Percentiles rank a stretch among this genome's conserved stretches.
phyloP scores from a whole-genome alignment of 2,113 vertebrate genomes.

The Microtus pennsylvanicus region DNA sequence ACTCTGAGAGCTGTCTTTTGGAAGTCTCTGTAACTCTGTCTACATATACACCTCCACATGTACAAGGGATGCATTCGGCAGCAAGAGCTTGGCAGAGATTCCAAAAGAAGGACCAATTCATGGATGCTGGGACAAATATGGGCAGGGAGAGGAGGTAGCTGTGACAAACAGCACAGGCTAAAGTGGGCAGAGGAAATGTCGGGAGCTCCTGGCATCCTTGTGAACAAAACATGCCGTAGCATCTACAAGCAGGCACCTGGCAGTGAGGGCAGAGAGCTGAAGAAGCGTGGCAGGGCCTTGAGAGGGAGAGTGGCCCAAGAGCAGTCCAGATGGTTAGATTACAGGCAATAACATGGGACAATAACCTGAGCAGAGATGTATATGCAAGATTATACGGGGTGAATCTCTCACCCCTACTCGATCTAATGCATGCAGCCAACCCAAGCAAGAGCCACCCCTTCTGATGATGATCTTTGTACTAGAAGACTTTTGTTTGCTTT shows the following conservation, averaged over 20 bases:
- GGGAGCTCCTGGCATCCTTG: not conserved
- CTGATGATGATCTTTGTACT: not conserved
- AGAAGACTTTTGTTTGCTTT: not conserved
- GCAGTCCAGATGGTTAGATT: not conserved
- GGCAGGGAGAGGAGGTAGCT: not conserved
- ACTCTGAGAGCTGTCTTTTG: not conserved
- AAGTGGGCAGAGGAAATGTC: not conserved
- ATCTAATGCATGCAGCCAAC: too few relatives aligned
- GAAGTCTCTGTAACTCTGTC: not conserved
- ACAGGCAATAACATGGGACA: too few relatives aligned
- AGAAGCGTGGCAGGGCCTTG: not conserved
- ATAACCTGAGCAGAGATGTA: not conserved
- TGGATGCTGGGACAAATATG: not conserved
- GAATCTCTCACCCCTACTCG: not conserved
- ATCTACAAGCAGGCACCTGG: too few relatives aligned
- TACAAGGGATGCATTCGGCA: not conserved
- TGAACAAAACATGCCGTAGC: not conserved
- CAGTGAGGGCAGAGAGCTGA: not conserved
- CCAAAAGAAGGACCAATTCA: not conserved
- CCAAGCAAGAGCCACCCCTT: not conserved
- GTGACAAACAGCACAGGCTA: not conserved
- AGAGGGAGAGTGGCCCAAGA: rapidly evolving
- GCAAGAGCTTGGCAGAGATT: not conserved
- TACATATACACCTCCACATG: not conserved
- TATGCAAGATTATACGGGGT: not conserved